These are phyloP conservation scores for Trichopoda pennipes DNA, from an alignment of 2,888 invertebrate genomes.

Conservation along the genomic window DNA sequence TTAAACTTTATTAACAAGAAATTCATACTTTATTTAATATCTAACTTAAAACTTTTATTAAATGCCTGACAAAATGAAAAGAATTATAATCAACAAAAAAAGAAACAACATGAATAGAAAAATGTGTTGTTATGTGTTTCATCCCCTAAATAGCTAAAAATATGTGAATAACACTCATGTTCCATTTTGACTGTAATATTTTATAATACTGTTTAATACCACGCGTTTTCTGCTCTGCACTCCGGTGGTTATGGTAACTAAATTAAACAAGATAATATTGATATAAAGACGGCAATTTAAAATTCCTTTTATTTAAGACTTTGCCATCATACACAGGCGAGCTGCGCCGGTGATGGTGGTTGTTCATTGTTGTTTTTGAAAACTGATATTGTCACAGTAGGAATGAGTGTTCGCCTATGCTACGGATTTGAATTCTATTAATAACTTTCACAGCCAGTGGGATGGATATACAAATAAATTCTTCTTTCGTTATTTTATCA, in stretches of 20 bases:
- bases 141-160: constrained; percentile 46
- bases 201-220: constrained; percentile 38
- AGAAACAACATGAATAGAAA: too few relatives aligned
- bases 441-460: too few relatives aligned
- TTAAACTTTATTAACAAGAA: too few relatives aligned
- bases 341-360: neutral
- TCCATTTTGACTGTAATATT: constrained; percentile 25
- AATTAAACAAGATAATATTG: constrained; percentile 64
- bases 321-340: neutral
- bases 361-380: constrained; percentile 20
- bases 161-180: constrained; percentile 20
- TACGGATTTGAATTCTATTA: too few relatives aligned
- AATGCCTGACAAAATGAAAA: too few relatives aligned
- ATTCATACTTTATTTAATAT: too few relatives aligned
- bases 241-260: constrained; percentile 63
- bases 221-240: constrained; percentile 4
- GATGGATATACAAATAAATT: too few relatives aligned
- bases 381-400: constrained; percentile 41
- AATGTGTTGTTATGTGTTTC: constrained; percentile 10
- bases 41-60: too few relatives aligned
- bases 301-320: constrained; percentile 54
- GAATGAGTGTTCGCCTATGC: neutral
- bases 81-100: too few relatives aligned
- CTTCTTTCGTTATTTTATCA: too few relatives aligned
- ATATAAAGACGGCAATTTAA: constrained; percentile 64